Base-by-base conservation (phyloP, 2,797 vertebrate species). In the Acanthurus leucopareius region DNA sequence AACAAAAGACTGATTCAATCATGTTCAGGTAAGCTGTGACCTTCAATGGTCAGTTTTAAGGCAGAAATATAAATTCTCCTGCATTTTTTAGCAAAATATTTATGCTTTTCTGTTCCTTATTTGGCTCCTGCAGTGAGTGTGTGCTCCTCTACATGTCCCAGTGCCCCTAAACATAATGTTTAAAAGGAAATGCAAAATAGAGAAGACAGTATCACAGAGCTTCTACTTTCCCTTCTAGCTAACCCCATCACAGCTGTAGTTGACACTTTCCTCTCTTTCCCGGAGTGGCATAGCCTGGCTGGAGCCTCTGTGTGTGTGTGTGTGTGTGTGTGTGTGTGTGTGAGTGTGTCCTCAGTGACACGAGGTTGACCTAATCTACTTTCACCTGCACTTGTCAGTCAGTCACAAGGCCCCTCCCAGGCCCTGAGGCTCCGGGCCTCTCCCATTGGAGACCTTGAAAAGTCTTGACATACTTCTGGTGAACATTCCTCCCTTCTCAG, bases 381-480 rank as follows among this genome's bases (percentile, higher is more conserved):
- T 88, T 93, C 92, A 93, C 93, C 92, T 94, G 94, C 88, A 93
- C 89, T 87, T 92, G 91, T 93, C 94, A 94, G 83, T 94, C 93
- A 91, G 63, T 74, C 58, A 80, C 44, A 1, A 84, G 52, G 74
- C 83, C 75, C 88, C 79, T 80, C 86, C 84, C 75, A 65, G 47
- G 82, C 82, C 79, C 13, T 38, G 19, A 72, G 77, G 72, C 62
- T 71, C 48, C 13, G 11, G 20, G 47, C 44, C 40, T 71, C 75
- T 80, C 79, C 79, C 60, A 69, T 45, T 20, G 3, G 69, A 82
- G 88, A 88, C 82, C 79, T 79, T 82, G 69, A 80, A 80, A 80
- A 86, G 85, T 77, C 79, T 85, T 83, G 80, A 84, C 86, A 86
- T 86, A 83, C 49, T 83, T 88, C 47, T 75, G 58, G 75, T 73